Base-by-base conservation (phyloP, 2,113 vertebrate genomes). In the Callipepla californica region DNA sequence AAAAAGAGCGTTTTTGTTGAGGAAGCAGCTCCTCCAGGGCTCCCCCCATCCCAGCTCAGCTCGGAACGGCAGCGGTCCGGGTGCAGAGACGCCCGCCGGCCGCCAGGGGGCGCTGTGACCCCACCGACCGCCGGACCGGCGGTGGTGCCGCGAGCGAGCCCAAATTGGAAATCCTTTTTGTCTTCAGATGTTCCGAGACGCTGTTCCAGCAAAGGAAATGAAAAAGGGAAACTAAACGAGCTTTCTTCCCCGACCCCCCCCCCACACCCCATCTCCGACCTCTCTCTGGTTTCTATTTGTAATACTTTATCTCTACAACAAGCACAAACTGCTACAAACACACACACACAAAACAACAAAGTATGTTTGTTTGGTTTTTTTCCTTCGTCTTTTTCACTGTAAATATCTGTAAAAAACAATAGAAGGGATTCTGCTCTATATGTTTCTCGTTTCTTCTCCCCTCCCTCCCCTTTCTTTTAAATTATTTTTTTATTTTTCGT, bases 21-120 rank as follows among this genome's bases (percentile, higher is more conserved):
- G 55, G 82, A 40, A 97, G 97, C 97, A 98, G 97, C 98, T 98
- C 94, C 93, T 98, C 90, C 83, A 87, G 97, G 97, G 81, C 91
- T 95, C 93, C 95, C 50, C 96, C 58, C 94, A 92, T 93, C 81
- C 94, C 96, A 73, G 95, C 92, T 74, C 93, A 17, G 86, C 44
- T 66, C 50, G 25, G 80, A 74, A 86, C 91, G 61, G 91, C 51
- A 26, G 51, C 51, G 51, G 5, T 28, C 51, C 26, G 15, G 15
- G 9, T 53, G 51, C 26, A 53, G 51, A 6, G 51, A 28, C 51
- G 14, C 51, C 13, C 15, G 1, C 7, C 9, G 7, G 14, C 20
- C 97, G 90, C 87, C 95, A 97, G 98, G 96, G 96, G 97, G 96
- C 94, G 84, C 96, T 98, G 92, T 96, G 96, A 67, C 90, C 86